These are phyloP conservation scores for Ariopsis seemanni DNA, from an alignment of 2,113 vertebrate species.

Conservation along the genomic window DNA sequence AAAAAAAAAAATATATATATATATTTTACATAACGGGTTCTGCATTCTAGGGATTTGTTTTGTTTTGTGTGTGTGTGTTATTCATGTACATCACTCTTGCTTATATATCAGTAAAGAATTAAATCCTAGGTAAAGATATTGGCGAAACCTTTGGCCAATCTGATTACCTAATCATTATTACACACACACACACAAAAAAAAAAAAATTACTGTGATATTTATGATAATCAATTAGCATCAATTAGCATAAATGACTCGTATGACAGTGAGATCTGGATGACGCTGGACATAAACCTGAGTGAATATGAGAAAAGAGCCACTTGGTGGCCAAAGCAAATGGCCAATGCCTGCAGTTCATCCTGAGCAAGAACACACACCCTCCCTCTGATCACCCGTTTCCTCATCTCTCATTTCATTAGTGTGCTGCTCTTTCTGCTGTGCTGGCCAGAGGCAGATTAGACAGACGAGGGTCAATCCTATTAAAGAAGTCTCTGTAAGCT, in stretches of 20 bases:
- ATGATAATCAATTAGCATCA: neutral
- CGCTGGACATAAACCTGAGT: slow-evolving; percentile 6
- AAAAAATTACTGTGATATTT: neutral
- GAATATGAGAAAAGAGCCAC: slow-evolving; percentile 63
- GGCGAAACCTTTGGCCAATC: neutral
- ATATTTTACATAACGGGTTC: neutral
- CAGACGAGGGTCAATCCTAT: slow-evolving; percentile 72
- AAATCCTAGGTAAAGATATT: neutral
- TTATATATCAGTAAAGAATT: neutral
- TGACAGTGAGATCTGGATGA: neutral
- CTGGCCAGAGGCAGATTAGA: slow-evolving; percentile 72
- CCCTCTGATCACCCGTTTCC: slow-evolving; percentile 47
- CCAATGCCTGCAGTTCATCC: slow-evolving; percentile 50
- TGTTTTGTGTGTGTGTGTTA: neutral
- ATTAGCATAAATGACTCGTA: slow-evolving; percentile 2
- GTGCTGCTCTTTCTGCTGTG: slow-evolving; percentile 70
- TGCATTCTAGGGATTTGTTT: neutral
- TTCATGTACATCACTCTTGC: neutral
- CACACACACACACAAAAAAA: slow-evolving; percentile 1
- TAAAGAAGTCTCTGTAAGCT: slow-evolving; percentile 74
- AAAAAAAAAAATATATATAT: no score
- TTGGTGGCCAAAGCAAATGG: slow-evolving; percentile 65
- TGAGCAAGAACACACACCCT: slow-evolving; percentile 47
- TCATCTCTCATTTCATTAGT: slow-evolving; percentile 72
- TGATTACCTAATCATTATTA: neutral